Percentiles rank a stretch among this genome's conserved stretches.
Conservation (phyloP, 2,797 vertebrate genomes). For the Helostoma temminkii region DNA sequence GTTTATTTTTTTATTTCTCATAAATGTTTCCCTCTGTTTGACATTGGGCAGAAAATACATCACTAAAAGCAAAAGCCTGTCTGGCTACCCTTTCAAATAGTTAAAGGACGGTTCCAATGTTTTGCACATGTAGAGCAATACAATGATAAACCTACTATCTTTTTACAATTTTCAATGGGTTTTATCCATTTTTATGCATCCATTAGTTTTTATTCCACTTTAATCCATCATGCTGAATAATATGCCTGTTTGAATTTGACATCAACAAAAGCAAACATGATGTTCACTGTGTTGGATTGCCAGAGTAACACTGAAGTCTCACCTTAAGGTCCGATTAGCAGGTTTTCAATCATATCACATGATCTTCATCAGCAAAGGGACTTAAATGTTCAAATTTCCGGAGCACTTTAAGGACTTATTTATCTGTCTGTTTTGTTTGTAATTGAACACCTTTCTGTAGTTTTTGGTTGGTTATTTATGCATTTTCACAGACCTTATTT, state of each 20-base stretch:
- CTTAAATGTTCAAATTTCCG: background rate
- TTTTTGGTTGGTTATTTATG: background rate
- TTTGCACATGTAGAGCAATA: background rate
- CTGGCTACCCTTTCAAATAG: background rate
- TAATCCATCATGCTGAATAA: background rate
- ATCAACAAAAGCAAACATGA: background rate
- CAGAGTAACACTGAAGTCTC: background rate
- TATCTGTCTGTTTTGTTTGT: constrained; percentile 1
- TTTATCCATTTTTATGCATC: background rate
- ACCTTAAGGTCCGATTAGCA: background rate
- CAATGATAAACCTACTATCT: constrained; percentile 11
- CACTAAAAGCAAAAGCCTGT: constrained; percentile 17
- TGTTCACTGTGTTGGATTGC: background rate
- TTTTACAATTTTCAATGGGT: background rate
- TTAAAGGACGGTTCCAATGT: constrained; percentile 33
- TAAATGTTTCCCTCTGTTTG: background rate
- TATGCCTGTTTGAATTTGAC: background rate
- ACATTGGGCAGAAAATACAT: background rate
- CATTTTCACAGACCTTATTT: background rate
- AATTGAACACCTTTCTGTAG: background rate
- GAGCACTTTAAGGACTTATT: constrained; percentile 15
- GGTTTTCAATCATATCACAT: background rate
- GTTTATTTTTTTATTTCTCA: constrained; percentile 10
- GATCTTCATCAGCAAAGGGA: background rate
- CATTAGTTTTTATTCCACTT: background rate